Base-by-base conservation (phyloP, 2,888 invertebrate genomes). In the Ochropleura leucogaster region DNA sequence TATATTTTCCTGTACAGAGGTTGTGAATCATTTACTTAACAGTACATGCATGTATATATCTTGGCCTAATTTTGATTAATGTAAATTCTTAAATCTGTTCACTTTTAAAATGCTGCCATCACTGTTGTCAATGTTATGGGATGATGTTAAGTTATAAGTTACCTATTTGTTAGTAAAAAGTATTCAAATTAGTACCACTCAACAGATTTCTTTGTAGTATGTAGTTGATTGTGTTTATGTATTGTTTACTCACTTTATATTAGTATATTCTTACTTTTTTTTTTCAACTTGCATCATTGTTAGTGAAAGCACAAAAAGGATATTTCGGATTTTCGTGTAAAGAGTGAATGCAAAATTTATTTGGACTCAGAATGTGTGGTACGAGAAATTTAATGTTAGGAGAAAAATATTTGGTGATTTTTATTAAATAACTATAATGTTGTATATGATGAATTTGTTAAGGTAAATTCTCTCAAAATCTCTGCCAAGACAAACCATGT, bases 1-100 rank as follows among this genome's bases (percentile, higher is more conserved):
- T 74, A 84, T 71, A 77, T 73, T 81, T 70, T 79, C 69, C 60
- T 76, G 65, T 65, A 77, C 42, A 64, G 69, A 80, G 82, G 77
- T 80, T 82, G 82, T 82, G 82, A 80, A 77, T 80, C 59, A 70
- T 57, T 82, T 72, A 79, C 66, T 57, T 79, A 71, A 67, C 51
- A 68, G 57, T 42, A 64, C 47, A 60, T 80, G 68, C 68, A 62
- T 80, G 66, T 66, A 59, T 68, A 62, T 63, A 68, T 74, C 53
- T 74, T 82, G 82, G 78, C 74, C 74, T 81, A 74, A 65, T 67
- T 60, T 49, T 73, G 53, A 70, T 44, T 62, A 57, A 47, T 51
- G 55, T 60, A 66, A 65, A 60, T 67, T 66, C 30, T 60, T 62
- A 68, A 42, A 71, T 18, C 55, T 47, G 20, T 65, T 67, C 59